Evolutionary conservation across 2,888 invertebrate species (phyloP), one percentile per base, ranked within the genome.

Genomic region (Laothoe populi): DNA sequence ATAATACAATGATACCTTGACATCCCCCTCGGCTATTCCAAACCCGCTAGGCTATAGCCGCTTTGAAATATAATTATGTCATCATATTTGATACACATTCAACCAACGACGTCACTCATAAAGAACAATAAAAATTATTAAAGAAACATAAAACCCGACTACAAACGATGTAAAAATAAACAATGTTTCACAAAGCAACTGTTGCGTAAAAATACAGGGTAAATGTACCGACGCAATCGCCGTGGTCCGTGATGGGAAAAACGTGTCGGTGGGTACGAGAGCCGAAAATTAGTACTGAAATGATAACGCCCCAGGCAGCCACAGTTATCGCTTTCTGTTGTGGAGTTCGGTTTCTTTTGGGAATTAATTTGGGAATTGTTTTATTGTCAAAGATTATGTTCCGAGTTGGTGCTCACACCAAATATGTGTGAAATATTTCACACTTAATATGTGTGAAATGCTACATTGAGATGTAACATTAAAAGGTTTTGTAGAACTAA

Each of bases 181-280:
- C 35, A 19, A 31, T 8, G 19, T 35, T 19, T 35, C 16, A 19
- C 31, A 19, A 35, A 53, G 35, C 19, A 44, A 38, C 38, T 38
- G 11, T n/a, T 35, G 19, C 19, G 26, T 26, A 8, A 49, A 48
- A 49, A 31, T 49, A 16, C 49, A 35, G 10, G 19, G 31, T 19
- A 8, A 21, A 53, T 4, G 19, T 53, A 21, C 35, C 5, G 5
- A 13, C 7, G 24, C 48, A 5, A n/a, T 24, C 23, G 48, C 48
- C 11, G 24, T 24, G 48, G 5, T n/a, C 48, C 16, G 31, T 53
- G 53, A 53, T 53, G 53, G 53, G 35, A 53, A 35, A 53, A 53
- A 53, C 53, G 53, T 53, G 53, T 53, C 31, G 53, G 53, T 53
- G 53, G 53, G 16, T 53, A 53, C 19, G 35, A 31, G 53, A 19